phyloP scores from a whole-genome alignment of 2,888 invertebrate genomes.

The Hirtodrosophila duncani region DNA sequence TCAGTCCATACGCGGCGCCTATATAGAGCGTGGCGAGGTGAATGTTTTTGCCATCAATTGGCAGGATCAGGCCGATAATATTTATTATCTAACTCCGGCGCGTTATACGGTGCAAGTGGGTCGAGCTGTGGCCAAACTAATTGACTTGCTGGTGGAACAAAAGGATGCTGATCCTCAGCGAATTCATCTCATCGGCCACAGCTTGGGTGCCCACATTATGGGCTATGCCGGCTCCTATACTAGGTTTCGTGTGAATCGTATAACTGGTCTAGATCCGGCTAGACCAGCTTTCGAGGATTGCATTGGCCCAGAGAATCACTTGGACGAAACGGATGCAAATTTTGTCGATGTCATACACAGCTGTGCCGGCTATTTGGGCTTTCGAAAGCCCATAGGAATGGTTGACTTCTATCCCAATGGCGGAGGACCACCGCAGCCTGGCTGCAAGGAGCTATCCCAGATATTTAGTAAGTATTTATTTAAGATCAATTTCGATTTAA shows the following conservation, averaged over 20 bases:
- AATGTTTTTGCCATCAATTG: conserved; percentile 78
- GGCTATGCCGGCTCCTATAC: conserved; percentile 81
- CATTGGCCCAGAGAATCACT: conserved; percentile 78
- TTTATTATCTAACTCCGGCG: conserved; percentile 76
- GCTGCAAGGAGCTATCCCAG: conserved; percentile 80
- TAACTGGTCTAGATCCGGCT: conserved; percentile 86
- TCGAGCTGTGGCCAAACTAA: conserved; percentile 75
- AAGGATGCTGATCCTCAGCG: conserved; percentile 71
- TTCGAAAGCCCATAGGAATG: conserved; percentile 81
- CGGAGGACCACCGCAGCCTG: conserved; percentile 84
- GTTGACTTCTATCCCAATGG: conserved; percentile 88
- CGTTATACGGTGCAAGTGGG: conserved; percentile 76
- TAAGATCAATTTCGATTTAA: too few relatives aligned
- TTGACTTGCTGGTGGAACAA: conserved; percentile 75
- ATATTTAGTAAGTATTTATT: conserved; percentile 70
- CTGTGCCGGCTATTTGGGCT: conserved; percentile 83
- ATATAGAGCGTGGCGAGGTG: conserved; percentile 68
- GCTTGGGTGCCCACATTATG: conserved; percentile 82
- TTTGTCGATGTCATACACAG: conserved; percentile 89
- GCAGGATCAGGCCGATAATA: conserved; percentile 76
- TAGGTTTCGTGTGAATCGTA: conserved; percentile 79
- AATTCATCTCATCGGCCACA: conserved; percentile 79
- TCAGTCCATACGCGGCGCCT: conserved; percentile 76
- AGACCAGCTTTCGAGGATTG: conserved; percentile 76
- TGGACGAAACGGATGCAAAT: conserved; percentile 83